Percentiles rank a stretch among this genome's conserved stretches.
phyloP scores from a whole-genome alignment of 1,140 invertebrate genomes.

The Cataglyphis hispanica region DNA sequence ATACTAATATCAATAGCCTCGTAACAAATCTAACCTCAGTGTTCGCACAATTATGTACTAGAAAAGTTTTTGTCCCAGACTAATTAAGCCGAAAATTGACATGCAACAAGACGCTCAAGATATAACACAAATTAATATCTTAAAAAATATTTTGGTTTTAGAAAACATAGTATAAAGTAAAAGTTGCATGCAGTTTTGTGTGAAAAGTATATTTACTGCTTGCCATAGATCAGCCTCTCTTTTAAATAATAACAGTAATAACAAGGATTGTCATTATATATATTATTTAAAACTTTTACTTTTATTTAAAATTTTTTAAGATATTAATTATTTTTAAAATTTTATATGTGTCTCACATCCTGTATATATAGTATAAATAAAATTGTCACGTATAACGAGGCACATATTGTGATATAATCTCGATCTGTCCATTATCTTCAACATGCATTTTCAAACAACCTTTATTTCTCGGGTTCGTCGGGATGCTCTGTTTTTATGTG shows the following conservation, averaged over 20 bases:
- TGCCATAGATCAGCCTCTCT: too few relatives aligned
- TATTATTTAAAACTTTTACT: too few relatives aligned
- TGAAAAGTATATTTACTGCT: too few relatives aligned
- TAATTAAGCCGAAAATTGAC: slow-evolving; percentile 5
- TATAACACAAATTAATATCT: background rate
- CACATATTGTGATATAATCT: slow-evolving; percentile 54
- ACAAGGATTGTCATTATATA: too few relatives aligned
- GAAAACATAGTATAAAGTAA: too few relatives aligned
- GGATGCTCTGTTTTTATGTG: slow-evolving; percentile 81
- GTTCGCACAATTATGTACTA: slow-evolving; percentile 27
- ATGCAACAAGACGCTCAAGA: background rate
- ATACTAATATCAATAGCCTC: slow-evolving; percentile 72
- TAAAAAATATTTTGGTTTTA: background rate
- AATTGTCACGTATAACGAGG: slow-evolving; percentile 44
- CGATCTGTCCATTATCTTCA: slow-evolving; percentile 37
- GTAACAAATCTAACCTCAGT: slow-evolving; percentile 61
- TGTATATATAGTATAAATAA: slow-evolving; percentile 31
- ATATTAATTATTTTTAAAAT: slow-evolving; percentile 5
- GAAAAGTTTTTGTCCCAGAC: background rate
- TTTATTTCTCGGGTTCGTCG: slow-evolving; percentile 79
- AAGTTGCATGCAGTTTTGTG: too few relatives aligned
- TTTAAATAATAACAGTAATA: too few relatives aligned
- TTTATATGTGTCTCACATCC: background rate
- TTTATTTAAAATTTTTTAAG: too few relatives aligned
- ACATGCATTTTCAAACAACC: background rate